Percentiles rank a stretch among this genome's conserved stretches.
Evolutionary conservation across 1,140 invertebrate species (phyloP).

Genomic region (Bombus affinis): DNA sequence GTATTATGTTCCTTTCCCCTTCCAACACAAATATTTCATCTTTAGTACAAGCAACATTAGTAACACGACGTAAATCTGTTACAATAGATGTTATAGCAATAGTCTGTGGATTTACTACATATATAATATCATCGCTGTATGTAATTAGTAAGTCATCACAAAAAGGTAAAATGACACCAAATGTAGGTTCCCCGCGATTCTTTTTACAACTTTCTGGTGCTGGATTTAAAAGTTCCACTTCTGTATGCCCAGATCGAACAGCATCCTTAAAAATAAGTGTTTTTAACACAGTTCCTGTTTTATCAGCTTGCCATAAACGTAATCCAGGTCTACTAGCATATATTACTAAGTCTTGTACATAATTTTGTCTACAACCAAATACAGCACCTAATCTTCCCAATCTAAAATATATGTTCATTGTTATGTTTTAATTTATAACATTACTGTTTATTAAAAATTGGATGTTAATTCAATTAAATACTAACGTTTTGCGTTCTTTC

Average conservation of each 20-base stretch:
- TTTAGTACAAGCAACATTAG: conserved; percentile 85
- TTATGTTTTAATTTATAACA: conserved; percentile 26
- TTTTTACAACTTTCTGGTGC: conserved; percentile 82
- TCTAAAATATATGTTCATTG: conserved; percentile 76
- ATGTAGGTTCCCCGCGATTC: conserved; percentile 84
- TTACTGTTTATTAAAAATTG: conserved; percentile 54
- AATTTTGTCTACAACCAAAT: conserved; percentile 83
- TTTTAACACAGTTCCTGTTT: conserved; percentile 89
- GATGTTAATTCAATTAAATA: conserved; percentile 56
- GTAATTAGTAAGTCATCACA: conserved; percentile 88
- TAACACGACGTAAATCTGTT: conserved; percentile 81
- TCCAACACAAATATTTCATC: conserved; percentile 92
- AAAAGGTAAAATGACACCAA: conserved; percentile 88
- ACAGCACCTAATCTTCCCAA: conserved; percentile 86
- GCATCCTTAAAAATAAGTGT: conserved; percentile 92
- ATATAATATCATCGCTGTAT: conserved; percentile 87
- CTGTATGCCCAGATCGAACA: conserved; percentile 84
- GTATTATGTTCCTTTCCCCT: conserved; percentile 86
- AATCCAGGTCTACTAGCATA: conserved; percentile 91
- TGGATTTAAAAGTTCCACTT: conserved; percentile 88
- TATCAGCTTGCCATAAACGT: conserved; percentile 91
- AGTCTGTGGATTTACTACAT: conserved; percentile 88
- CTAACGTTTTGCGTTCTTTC: conserved; percentile 92
- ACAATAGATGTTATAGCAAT: conserved; percentile 81
- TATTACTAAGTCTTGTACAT: conserved; percentile 83